Conservation (phyloP, 2,113 vertebrate species). For the Herpetotheres cachinnans region DNA sequence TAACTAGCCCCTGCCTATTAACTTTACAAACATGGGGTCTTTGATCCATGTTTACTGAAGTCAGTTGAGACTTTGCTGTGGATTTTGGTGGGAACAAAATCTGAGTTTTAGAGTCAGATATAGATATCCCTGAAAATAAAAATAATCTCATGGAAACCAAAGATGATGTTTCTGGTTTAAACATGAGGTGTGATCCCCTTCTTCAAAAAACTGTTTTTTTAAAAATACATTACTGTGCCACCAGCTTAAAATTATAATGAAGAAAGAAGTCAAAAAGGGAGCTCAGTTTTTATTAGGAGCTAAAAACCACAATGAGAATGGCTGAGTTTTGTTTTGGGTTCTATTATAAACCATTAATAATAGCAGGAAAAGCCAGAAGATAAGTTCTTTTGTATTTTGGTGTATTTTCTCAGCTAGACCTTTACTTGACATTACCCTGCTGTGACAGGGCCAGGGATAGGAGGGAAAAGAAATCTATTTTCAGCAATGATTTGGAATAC, state of each 20-base stretch:
- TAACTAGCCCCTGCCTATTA: not conserved
- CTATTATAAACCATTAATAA: slow-evolving; percentile 57
- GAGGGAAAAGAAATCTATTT: slow-evolving; percentile 40
- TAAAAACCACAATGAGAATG: slow-evolving; percentile 3
- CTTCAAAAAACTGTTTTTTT: not conserved
- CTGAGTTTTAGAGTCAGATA: not conserved
- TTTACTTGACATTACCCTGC: slow-evolving; percentile 57
- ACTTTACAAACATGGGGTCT: not conserved
- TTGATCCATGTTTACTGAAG: not conserved
- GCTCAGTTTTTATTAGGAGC: not conserved
- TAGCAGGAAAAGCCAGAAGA: slow-evolving; percentile 56
- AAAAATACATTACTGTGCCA: not conserved
- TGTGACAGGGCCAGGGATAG: slow-evolving; percentile 27
- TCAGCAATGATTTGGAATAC: not conserved
- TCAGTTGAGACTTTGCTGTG: not conserved
- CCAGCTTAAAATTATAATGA: not conserved
- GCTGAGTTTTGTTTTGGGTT: slow-evolving; percentile 34
- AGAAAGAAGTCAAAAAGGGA: not conserved
- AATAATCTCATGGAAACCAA: not conserved
- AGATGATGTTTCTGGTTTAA: not conserved
- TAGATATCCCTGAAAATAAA: not conserved
- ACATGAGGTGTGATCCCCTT: not conserved
- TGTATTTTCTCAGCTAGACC: slow-evolving; percentile 56
- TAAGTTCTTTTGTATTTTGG: slow-evolving; percentile 61
- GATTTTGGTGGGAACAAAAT: not conserved